Conservation (phyloP, 2,797 vertebrate genomes). For the Meriones psammophilus region DNA sequence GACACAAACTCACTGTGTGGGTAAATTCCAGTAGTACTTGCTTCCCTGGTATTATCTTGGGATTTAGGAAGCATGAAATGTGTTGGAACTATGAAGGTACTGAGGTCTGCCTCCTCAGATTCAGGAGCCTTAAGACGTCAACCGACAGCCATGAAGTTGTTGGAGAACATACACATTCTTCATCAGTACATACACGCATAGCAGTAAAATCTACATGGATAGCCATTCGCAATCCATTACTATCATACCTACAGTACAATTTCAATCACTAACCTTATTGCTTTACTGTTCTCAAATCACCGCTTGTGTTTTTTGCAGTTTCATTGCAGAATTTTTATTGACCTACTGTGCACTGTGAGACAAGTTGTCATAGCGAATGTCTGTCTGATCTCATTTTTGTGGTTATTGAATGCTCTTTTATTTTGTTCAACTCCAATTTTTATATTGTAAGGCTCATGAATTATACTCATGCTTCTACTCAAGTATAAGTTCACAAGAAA, state of each 20-base stretch:
- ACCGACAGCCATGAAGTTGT: not conserved
- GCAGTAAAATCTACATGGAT: too few species aligned
- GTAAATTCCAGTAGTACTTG: not conserved
- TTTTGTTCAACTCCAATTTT: not conserved
- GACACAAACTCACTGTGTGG: not conserved
- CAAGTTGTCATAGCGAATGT: not conserved
- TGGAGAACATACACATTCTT: not conserved
- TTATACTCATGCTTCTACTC: not conserved
- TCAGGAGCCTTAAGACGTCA: not conserved
- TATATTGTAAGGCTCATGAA: not conserved
- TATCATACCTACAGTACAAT: not conserved
- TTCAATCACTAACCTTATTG: not conserved
- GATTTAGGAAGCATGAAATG: not conserved
- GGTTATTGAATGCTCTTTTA: not conserved
- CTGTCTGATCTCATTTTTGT: not conserved
- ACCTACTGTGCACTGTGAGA: not conserved
- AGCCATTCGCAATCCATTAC: too few species aligned
- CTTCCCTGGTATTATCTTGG: accelerated
- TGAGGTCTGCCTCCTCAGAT: not conserved
- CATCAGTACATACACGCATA: not conserved
- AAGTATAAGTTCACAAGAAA: not conserved
- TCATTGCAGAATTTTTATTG: not conserved
- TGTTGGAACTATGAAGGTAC: not conserved
- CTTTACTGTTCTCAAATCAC: not conserved
- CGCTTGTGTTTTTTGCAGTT: not conserved